Conservation (phyloP, 2,113 vertebrate species). For the Girardinichthys multiradiatus region DNA sequence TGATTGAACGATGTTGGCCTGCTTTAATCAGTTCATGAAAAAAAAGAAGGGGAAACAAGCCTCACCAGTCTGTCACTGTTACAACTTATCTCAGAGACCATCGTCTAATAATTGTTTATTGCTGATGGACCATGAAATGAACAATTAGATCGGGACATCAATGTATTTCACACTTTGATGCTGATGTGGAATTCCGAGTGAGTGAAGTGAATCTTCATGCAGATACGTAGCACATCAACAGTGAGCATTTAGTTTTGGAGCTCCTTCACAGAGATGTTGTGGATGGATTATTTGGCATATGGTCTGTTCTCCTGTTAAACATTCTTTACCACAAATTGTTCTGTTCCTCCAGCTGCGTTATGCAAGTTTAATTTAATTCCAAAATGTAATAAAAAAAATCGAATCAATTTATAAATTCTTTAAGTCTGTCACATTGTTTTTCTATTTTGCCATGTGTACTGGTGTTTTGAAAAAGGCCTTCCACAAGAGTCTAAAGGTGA, state of each 20-base stretch:
- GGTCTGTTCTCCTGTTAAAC: conserved; percentile 6
- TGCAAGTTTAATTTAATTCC: background rate
- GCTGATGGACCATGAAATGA: conserved; percentile 71
- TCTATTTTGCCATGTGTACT: background rate
- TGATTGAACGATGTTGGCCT: conserved; percentile 40
- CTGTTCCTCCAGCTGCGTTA: background rate
- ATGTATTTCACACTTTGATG: conserved; percentile 71
- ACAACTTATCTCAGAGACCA: conserved; percentile 56
- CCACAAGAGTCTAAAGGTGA: too few species aligned
- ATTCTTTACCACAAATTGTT: conserved; percentile 2
- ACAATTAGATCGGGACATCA: conserved; percentile 71
- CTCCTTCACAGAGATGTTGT: conserved; percentile 24
- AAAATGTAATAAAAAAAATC: background rate
- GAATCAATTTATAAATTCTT: background rate
- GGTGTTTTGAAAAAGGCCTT: too few species aligned
- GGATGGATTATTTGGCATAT: conserved; percentile 16
- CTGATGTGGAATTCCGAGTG: conserved; percentile 47
- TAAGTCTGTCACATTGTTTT: background rate
- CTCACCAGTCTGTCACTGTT: conserved; percentile 42
- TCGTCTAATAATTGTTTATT: conserved; percentile 69
- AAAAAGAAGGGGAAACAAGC: conserved; percentile 10
- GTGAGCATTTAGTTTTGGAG: conserved; percentile 14
- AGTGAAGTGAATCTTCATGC: conserved; percentile 42
- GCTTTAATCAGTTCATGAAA: conserved; percentile 39
- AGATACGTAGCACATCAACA: conserved; percentile 18